Evolutionary conservation across 2,797 vertebrate species (phyloP).

Genomic region (Anomalospiza imberbis): DNA sequence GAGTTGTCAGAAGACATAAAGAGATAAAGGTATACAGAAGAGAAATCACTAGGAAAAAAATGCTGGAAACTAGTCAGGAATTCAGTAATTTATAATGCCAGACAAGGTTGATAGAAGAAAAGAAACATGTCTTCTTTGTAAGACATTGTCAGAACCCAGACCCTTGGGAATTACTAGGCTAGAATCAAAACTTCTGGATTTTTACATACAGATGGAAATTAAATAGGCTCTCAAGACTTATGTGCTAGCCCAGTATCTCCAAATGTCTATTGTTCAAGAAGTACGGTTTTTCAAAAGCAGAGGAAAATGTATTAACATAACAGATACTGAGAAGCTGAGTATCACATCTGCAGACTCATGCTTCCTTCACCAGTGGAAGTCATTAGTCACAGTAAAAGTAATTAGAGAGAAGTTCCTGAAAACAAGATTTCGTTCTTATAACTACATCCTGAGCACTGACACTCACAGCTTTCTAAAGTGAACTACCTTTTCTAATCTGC

Average conservation of each 20-base stretch:
- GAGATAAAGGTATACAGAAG: background rate
- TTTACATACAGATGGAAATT: background rate
- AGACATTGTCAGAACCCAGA: background rate
- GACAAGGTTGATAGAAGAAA: background rate
- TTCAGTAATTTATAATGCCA: background rate
- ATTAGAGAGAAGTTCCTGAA: background rate
- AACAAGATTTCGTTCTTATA: background rate
- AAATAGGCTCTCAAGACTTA: background rate
- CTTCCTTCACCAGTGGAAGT: background rate
- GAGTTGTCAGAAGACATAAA: background rate
- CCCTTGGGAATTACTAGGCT: background rate
- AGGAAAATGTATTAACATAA: background rate
- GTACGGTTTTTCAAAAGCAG: background rate
- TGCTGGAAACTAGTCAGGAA: background rate
- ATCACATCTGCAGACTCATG: background rate
- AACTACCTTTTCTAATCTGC: background rate
- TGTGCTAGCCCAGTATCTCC: fast-evolving
- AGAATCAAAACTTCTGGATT: background rate
- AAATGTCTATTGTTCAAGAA: background rate
- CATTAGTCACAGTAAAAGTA: background rate
- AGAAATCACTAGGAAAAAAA: background rate
- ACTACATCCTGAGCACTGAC: background rate
- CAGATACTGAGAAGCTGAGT: background rate
- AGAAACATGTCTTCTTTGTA: background rate
- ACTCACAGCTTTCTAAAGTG: background rate